These are phyloP conservation scores for Butorides virescens DNA, from an alignment of 2,113 vertebrate species.

Conservation along the genomic window DNA sequence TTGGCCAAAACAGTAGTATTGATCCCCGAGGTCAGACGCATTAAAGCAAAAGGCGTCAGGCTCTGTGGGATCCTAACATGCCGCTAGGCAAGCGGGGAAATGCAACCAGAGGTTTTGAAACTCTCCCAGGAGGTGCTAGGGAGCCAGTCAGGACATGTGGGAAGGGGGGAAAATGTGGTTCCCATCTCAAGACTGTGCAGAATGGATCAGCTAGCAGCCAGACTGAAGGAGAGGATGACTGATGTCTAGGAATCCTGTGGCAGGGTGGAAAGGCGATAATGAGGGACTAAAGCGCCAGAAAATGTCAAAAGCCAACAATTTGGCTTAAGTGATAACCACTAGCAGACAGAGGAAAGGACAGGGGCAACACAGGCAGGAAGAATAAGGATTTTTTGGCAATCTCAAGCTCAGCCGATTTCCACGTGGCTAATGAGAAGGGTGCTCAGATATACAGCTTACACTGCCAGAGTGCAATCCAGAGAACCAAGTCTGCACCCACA, in stretches of 20 bases:
- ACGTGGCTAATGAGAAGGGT: not conserved
- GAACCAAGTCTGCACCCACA: not conserved
- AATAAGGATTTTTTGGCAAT: not conserved
- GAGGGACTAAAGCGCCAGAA: not conserved
- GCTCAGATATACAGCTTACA: rapidly evolving
- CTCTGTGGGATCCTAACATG: not conserved
- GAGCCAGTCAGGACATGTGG: not conserved
- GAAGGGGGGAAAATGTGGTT: not conserved
- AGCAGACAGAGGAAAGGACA: not conserved
- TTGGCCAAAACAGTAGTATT: constrained; percentile 39
- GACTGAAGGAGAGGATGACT: not conserved
- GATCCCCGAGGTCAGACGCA: constrained; percentile 31
- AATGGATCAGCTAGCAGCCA: not conserved
- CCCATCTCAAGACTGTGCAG: not conserved
- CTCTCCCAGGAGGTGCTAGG: not conserved
- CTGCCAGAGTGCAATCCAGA: not conserved
- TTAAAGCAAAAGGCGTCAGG: not conserved
- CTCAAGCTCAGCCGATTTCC: not conserved
- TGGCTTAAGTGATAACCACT: not conserved
- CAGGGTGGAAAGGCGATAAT: not conserved
- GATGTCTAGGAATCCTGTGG: not conserved
- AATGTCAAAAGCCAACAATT: not conserved
- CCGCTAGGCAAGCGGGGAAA: not conserved
- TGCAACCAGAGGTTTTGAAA: not conserved
- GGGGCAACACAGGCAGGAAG: not conserved